Evolutionary conservation across 2,797 vertebrate species (phyloP).

Genomic region (Sebastes goodei): DNA sequence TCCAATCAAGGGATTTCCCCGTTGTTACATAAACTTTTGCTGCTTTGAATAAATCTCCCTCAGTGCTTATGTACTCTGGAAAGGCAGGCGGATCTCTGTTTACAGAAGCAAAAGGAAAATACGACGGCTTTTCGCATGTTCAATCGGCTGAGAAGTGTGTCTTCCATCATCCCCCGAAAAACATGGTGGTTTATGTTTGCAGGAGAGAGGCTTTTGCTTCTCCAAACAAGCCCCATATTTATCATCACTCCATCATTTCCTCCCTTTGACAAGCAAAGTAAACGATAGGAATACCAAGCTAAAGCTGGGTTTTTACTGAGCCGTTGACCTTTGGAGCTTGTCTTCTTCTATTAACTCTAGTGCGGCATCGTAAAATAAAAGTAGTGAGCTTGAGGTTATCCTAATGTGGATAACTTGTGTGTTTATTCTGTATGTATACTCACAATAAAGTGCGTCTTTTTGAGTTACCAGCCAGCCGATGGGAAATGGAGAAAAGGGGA

Average conservation of each 20-base stretch:
- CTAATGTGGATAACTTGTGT: conserved; percentile 28
- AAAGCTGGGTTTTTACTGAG: conserved; percentile 63
- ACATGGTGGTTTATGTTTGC: conserved; percentile 76
- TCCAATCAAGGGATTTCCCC: conserved; percentile 75
- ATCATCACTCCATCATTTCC: conserved; percentile 80
- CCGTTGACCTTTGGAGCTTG: conserved; percentile 61
- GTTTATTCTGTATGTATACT: conserved; percentile 9
- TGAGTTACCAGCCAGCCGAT: conserved; percentile 29
- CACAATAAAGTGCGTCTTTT: conserved; percentile 29
- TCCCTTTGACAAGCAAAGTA: conserved; percentile 72
- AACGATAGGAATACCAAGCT: conserved; percentile 68
- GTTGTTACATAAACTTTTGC: conserved; percentile 73
- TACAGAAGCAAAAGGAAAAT: conserved; percentile 64
- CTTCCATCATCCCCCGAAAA: conserved; percentile 67
- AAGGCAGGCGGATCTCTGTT: conserved; percentile 53
- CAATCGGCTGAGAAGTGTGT: conserved; percentile 78
- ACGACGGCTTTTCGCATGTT: conserved; percentile 68
- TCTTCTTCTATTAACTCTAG: conserved; percentile 44
- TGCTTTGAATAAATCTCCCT: conserved; percentile 78
- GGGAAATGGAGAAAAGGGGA: conserved; percentile 41
- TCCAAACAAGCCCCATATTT: conserved; percentile 75
- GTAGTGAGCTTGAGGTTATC: conserved; percentile 37
- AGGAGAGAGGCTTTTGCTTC: conserved; percentile 74
- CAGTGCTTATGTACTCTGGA: conserved; percentile 53
- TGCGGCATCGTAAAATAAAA: conserved; percentile 30